Evolutionary conservation across 2,888 invertebrate species (phyloP).

Genomic region (Cataglyphis albicans): DNA sequence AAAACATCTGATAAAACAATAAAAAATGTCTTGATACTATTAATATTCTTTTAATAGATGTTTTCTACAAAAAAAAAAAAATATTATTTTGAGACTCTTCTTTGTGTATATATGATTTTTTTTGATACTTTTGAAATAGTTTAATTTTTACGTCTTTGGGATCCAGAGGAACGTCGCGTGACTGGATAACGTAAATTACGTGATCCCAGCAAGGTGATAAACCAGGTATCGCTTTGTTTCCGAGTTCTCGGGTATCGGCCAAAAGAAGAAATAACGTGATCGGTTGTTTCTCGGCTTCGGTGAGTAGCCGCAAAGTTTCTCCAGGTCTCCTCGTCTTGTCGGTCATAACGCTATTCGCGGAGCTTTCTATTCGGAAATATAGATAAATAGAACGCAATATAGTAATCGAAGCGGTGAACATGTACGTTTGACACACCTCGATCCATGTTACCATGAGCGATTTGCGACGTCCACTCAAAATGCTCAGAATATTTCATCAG

Average conservation of each 20-base stretch:
- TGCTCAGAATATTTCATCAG: constrained; percentile 74
- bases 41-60: not conserved
- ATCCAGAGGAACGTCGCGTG: constrained; percentile 84
- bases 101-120: no score
- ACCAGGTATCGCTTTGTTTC: constrained; percentile 75
- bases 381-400: not conserved
- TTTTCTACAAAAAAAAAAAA: not conserved
- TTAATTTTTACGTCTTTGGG: constrained; percentile 69
- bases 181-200: constrained; percentile 82
- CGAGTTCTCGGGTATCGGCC: constrained; percentile 64
- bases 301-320: constrained; percentile 13
- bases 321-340: constrained; percentile 22
- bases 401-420: not conserved
- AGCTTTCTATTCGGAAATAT: constrained; percentile 24
- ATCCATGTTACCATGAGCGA: not conserved
- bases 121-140: constrained; percentile 5
- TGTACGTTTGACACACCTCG: constrained; percentile 15
- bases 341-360: not conserved
- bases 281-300: constrained; percentile 56
- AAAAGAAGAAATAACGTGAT: constrained; percentile 69
- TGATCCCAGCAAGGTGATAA: constrained; percentile 84
- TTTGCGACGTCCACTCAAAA: constrained; percentile 67
- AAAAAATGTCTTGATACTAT: not conserved
- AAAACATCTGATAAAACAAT: not conserved
- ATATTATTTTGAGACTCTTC: not conserved